phyloP scores from a whole-genome alignment of 2,888 invertebrate species.

The Leptopilina syphax region DNA sequence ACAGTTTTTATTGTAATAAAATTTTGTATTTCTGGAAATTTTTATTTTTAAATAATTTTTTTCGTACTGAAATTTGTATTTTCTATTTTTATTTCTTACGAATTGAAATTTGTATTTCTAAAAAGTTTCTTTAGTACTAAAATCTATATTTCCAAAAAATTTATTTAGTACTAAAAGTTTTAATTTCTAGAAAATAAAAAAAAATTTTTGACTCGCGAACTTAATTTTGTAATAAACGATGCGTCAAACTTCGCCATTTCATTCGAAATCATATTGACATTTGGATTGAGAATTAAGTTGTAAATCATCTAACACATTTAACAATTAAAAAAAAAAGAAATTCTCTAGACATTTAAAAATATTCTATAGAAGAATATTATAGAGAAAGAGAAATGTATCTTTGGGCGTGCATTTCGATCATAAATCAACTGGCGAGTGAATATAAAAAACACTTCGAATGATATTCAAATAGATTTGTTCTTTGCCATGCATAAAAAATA shows the following conservation, averaged over 20 bases:
- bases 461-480: conserved; percentile 6
- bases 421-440: neutral
- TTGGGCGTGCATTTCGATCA: neutral
- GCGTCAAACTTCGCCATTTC: conserved; percentile 49
- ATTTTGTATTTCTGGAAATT: too few relatives aligned
- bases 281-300: conserved; percentile 40
- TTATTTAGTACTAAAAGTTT: too few relatives aligned
- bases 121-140: too few relatives aligned
- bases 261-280: conserved; percentile 55
- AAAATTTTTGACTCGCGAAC: neutral
- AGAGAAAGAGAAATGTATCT: neutral
- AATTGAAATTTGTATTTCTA: too few relatives aligned
- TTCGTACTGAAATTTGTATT: too few relatives aligned
- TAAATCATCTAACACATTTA: conserved; percentile 13
- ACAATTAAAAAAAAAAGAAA: neutral
- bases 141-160: too few relatives aligned
- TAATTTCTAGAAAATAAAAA: too few relatives aligned
- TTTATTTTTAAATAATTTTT: too few relatives aligned
- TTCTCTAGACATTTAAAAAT: neutral
- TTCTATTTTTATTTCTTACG: too few relatives aligned
- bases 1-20: too few relatives aligned
- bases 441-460: neutral
- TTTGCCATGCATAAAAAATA: neutral
- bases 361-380: neutral
- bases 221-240: neutral